Base-by-base conservation (phyloP, 1,140 invertebrate genomes). In the Bursaphelenchus mucronatus region DNA sequence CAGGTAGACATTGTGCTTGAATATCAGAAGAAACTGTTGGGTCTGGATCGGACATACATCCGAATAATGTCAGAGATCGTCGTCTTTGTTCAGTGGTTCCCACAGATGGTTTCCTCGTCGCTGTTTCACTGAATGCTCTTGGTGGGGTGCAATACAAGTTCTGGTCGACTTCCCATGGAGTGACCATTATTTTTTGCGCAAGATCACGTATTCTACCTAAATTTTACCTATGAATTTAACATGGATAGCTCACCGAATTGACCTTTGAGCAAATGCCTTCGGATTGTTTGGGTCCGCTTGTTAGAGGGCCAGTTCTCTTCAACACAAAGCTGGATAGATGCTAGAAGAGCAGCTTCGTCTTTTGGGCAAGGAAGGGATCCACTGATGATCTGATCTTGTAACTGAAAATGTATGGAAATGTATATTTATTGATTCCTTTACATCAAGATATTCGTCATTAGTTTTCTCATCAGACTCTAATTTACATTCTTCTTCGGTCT, bases 311-410 rank as follows among this genome's bases (percentile, higher is more conserved):
- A 87, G 11, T 84, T 85, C 73, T 88, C 87, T 70, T 88, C 86
- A 43, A 89, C 85, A 39, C 87, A 84, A 2, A 88, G 82, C 74
- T 89, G 87, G 47, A 88, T 87, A 21, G 86, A 86, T 10, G 88
- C 88, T 53, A 89, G 76, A 8, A 86, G 84, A 0, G 87, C 86
- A 4, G 87, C 87, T 70, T 88, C 88, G 64, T 89, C 88, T 76
- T 88, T 87, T 52, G 86, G 86, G 75, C 87, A 88, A 3, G 87
- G 87, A 61, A 89, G 74, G 15, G 86, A 85, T 15, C 88, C 88
- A 49, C 82, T 83, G 46, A 88, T 83, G 13, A 89, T 86, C 71
- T 87, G 79, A 66, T 87, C 84, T 78, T 88, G 85, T 61, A 88
- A 82, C 88, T 88, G 82, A 47, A 84, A 81, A 68, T 49, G 15